These are phyloP conservation scores for Limnodromus scolopaceus DNA, from an alignment of 2,797 vertebrate genomes.

Conservation along the genomic window DNA sequence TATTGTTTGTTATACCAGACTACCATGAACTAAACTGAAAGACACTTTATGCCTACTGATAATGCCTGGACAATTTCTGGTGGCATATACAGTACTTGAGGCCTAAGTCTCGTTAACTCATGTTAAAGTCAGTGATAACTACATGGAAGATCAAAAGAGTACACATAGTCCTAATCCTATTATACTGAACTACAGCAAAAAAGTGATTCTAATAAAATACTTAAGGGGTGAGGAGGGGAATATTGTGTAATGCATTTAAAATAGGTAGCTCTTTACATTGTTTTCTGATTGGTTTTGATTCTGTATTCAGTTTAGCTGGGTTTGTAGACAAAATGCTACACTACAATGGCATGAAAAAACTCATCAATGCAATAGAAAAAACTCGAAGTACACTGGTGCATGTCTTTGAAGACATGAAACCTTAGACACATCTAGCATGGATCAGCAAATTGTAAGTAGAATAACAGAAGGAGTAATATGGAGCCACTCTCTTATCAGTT, in stretches of 20 bases:
- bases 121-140: background rate
- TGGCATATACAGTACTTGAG: background rate
- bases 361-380: background rate
- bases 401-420: background rate
- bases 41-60: background rate
- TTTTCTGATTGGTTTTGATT: background rate
- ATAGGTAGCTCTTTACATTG: rapidly evolving
- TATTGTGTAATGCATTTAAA: background rate
- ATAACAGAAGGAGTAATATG: background rate
- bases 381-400: background rate
- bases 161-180: background rate
- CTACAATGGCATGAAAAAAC: background rate
- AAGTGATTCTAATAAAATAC: background rate
- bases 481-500: background rate
- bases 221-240: rapidly evolving
- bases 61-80: background rate
- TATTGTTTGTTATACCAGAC: background rate
- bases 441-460: background rate
- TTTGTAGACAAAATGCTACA: background rate
- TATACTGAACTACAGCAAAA: background rate
- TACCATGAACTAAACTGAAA: background rate
- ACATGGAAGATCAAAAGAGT: background rate
- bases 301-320: background rate
- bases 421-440: background rate
- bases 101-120: background rate